Base-by-base conservation (phyloP, 2,113 vertebrate species). In the Microtus ochrogaster region DNA sequence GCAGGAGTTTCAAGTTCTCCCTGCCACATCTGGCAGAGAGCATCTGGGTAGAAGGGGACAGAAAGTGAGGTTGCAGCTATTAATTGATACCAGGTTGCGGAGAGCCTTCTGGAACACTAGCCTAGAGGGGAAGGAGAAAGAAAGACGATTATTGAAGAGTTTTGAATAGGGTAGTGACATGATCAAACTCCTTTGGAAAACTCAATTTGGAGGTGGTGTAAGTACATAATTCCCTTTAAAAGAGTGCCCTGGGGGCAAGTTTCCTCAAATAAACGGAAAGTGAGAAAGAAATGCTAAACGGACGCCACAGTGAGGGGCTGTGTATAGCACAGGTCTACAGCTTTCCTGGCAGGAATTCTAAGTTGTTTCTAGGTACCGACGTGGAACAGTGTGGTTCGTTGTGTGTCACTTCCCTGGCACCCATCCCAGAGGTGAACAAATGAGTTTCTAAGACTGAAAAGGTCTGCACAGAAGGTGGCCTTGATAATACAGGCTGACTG, bases 281-380 rank as follows among this genome's bases (percentile, higher is more conserved):
- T 66, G 74, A 91, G 94, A 93, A 90, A 93, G 82, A 89, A 96
- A 95, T 84, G 58, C 30, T 93, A 89, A 97, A 44, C 11, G 89
- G 68, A 91, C 74, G 94, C 52, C 63, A 63, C 41, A 87, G 90
- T 94, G 86, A 96, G 94, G 96, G 58, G 81, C 65, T 44, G 68
- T 22, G 26, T 94, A 36, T 83, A 92, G 90, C 49, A 24, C 49
- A 90, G 55, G 10, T 92, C 91, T 97, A 47, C 94, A 21, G 77
- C 30, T 90, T 91, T 94, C 74, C 95, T 94, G 90, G 76, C 58
- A 97, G 76, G 92, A 94, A 88, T 93, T 92, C 8, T 77, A 94
- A 96, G 24, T 97, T 97, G 94, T 97, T 97, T 94, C 90, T 93
- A 96, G 94, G 88, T 33, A 94, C 28, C 49, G 96, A 72, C 14